Conservation (phyloP, 2,888 invertebrate genomes). For the Megastigmus dorsalis region DNA sequence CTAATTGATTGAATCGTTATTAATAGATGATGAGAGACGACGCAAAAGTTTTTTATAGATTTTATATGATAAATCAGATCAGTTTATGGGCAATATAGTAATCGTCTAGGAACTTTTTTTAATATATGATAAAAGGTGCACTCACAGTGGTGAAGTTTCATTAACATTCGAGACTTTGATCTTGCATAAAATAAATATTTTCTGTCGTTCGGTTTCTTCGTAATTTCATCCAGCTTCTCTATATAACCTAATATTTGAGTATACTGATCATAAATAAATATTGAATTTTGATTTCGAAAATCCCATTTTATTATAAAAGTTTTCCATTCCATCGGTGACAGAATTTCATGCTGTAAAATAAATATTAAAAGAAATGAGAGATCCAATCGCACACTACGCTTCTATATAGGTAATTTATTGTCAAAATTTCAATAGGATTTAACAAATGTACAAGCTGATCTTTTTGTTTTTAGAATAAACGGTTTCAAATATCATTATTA, state of each 20-base stretch:
- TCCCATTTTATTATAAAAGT: conserved; percentile 60
- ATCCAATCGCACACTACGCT: no score
- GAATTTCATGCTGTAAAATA: conserved; percentile 53
- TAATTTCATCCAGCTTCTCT: no score
- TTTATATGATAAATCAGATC: no score
- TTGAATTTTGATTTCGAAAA: background rate
- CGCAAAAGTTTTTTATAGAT: no score
- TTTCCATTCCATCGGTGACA: conserved; percentile 60
- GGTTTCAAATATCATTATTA: no score
- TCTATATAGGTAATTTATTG: background rate
- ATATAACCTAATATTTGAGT: no score
- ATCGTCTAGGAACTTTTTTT: background rate
- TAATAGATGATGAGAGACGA: no score
- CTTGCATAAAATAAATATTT: conserved; percentile 45
- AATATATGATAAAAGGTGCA: conserved; percentile 23
- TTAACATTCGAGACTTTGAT: conserved; percentile 49
- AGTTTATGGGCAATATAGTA: no score
- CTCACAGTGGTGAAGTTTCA: conserved; percentile 62
- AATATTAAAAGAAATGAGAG: background rate
- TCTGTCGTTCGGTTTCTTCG: no score
- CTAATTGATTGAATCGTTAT: no score
- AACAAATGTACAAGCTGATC: background rate
- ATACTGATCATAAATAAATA: conserved; percentile 58
- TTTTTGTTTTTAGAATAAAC: background rate
- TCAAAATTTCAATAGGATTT: background rate